Conservation (phyloP, 2,113 vertebrate genomes). For the Rhadina sibilatrix region DNA sequence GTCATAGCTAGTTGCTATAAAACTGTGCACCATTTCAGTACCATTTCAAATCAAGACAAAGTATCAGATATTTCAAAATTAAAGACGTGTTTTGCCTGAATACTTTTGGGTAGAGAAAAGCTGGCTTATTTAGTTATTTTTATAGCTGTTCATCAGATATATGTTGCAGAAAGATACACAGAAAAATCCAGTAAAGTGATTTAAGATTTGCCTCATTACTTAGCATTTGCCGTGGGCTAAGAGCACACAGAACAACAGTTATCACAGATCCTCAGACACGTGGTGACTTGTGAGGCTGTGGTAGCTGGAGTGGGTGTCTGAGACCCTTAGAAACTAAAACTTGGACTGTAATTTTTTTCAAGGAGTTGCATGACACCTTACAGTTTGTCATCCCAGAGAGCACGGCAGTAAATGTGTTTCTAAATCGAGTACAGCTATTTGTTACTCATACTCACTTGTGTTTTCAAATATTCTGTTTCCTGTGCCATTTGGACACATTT, state of each 20-base stretch:
- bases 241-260: neutral
- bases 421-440: neutral
- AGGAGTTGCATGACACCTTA: neutral
- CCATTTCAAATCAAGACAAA: neutral
- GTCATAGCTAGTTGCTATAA: neutral
- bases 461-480: conserved; percentile 43
- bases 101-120: neutral
- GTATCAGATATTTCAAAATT: neutral
- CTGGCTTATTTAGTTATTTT: neutral
- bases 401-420: neutral
- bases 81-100: neutral
- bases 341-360: neutral
- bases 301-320: neutral
- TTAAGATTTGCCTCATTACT: conserved; percentile 29
- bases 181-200: conserved; percentile 27
- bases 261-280: neutral
- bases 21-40: neutral
- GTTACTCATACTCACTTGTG: neutral
- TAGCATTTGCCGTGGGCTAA: conserved; percentile 32
- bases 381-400: neutral
- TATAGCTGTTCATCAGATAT: neutral
- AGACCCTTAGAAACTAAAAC: conserved; percentile 6
- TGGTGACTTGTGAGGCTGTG: conserved; percentile 37
- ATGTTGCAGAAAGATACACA: conserved; percentile 15
- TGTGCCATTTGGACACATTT: conserved; percentile 32